Evolutionary conservation across 1,140 invertebrate genomes (phyloP), one percentile per base, ranked within the genome.

Genomic region (Cydia splendana): DNA sequence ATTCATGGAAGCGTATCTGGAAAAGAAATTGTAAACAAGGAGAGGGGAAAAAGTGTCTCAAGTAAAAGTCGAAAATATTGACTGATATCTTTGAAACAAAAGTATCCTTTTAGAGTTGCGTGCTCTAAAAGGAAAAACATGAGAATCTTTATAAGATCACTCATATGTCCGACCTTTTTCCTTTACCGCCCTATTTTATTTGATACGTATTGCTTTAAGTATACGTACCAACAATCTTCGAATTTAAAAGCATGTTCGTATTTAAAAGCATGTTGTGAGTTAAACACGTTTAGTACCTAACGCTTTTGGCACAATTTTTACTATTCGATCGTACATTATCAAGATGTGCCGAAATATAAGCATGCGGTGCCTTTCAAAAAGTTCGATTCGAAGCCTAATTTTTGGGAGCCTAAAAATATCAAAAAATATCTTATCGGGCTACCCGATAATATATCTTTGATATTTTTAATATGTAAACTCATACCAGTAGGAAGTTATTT

Each of bases 21-120:
- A 69, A 65, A 69, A 69, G 30, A 69, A 69, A 69, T 69, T 69
- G 65, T 69, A 69, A 69, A 69, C 65, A 69, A 38, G n/a, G 65
- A n/a, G 53, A 57, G 13, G 53, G 53, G n/a, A 69, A 69, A 65
- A 24, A 65, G 20, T 30, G 65, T 65, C 28, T 65, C 30, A 13
- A 69, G 65, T 69, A 69, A 69, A 69, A 38, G 65, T 69, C 65
- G 30, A 30, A 34, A 69, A 69, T 53, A 53, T 53, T 53, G 51
- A 53, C 51, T 53, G 51, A 53, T 53, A 53, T 53, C 15, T 53
- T 53, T 53, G 51, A 53, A 53, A 53, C 51, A 53, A 53, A 53
- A 18, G 51, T 53, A 53, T 57, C n/a, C 53, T 57, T 57, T 18
- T 57, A 57, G 53, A 57, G 53, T 57, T 57, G 53, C 53, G 53